Base-by-base conservation (phyloP, 2,113 vertebrate genomes). In the Mesocricetus auratus region DNA sequence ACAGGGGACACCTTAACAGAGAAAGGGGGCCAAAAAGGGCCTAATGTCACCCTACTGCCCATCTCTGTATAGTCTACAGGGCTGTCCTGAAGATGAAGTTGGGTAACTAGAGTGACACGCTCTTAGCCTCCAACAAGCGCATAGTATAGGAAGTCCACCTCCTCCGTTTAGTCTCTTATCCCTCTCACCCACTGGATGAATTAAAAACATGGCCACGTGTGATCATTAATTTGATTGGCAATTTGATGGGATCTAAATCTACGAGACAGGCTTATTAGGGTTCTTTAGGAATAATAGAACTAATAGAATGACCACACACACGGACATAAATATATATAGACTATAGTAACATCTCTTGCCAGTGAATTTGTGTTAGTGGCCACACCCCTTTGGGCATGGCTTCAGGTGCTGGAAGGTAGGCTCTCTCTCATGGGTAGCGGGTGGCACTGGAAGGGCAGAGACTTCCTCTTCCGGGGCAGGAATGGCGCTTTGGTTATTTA, bases 141-240 rank as follows among this genome's bases (percentile, higher is more conserved):
- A 8, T 3, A 22, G 5, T 31, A 0, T 19, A 16, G 68, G 91
- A 42, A 56, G 45, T 71, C 42, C 19, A 50, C 4, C 0, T 0
- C 33, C 22, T 16, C n/a, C 56, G 39, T 24, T 81, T n/a, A 5
- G 53, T 19, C 26, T 73, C 60, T 8, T 29, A 47, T 17, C 45
- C 39, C 68, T 42, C 50, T 75, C 11, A 31, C 7, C n/a, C 19
- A 3, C 24, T 9, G 42, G 62, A 17, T 15, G 4, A 33, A 17
- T 9, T 13, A 50, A 64, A 12, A 39, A 4, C 53, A 60, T 39
- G 50, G 33, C 33, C 10, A 24, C 78, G 19, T 81, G 53, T 58
- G 78, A 3, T n/a, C 78, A 24, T 73, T 73, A 39, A 39, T 73
- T 24, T 68, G 64, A n/a, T 53, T 39, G 0, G 16, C 0, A 33